A percentile compares a stretch with the other conserved stretches of the same genome.
Conservation (phyloP, 2,113 vertebrate species). For the Gallinago paraguaiae region DNA sequence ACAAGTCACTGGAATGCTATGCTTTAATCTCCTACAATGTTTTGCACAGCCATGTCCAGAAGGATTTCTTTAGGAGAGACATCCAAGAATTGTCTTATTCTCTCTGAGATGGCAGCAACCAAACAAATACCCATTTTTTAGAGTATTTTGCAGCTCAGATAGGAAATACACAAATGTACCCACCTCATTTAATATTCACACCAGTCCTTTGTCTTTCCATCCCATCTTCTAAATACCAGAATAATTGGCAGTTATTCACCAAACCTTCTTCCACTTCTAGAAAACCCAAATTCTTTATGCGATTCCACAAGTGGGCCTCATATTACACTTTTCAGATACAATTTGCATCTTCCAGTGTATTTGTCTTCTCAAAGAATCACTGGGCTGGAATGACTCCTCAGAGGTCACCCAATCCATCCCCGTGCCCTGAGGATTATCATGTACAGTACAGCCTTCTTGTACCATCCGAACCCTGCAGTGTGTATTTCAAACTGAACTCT, state of each 20-base stretch:
- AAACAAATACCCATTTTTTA: neutral
- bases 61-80: constrained; percentile 44
- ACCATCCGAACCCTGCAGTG: neutral
- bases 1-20: constrained; percentile 55
- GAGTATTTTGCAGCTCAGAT: neutral
- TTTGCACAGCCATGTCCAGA: constrained; percentile 30
- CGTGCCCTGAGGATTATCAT: neutral
- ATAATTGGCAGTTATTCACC: neutral
- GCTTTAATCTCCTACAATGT: constrained; percentile 40
- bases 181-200: neutral
- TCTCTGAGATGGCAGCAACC: neutral
- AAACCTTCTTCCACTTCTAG: neutral
- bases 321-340: constrained; percentile 23
- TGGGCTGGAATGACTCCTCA: constrained; percentile 33
- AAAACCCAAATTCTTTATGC: neutral
- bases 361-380: constrained; percentile 46
- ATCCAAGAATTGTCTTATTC: neutral
- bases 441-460: neutral
- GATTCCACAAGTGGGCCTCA: neutral
- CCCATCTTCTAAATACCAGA: neutral
- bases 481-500: neutral
- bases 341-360: constrained; percentile 22
- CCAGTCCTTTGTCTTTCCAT: neutral
- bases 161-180: neutral
- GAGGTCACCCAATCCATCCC: constrained; percentile 35